phyloP scores from a whole-genome alignment of 2,113 vertebrate genomes.

The Lota lota region DNA sequence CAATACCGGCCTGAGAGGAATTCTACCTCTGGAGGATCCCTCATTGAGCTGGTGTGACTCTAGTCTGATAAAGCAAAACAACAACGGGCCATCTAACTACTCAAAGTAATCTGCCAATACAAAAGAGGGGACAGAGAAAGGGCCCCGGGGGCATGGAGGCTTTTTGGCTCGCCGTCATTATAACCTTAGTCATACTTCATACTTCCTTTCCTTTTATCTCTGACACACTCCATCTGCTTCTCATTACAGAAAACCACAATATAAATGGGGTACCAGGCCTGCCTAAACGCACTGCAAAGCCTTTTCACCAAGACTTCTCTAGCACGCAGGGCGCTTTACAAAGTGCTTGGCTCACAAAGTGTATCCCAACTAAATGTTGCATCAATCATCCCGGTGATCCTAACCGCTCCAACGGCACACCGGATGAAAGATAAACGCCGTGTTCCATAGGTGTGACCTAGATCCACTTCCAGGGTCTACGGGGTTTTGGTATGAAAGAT shows the following conservation, averaged over 20 bases:
- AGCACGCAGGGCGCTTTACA: no score
- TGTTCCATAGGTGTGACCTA: no score
- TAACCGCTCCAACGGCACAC: no score
- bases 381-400: no score
- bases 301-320: no score
- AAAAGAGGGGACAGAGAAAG: conserved; percentile 26
- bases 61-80: conserved; percentile 47
- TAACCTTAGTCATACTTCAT: conserved; percentile 72
- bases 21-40: conserved; percentile 39
- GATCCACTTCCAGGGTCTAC: no score
- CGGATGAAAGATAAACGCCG: no score
- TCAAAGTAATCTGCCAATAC: conserved; percentile 44
- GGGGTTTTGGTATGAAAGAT: conserved; percentile 7
- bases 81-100: conserved; percentile 23
- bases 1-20: conserved; percentile 44
- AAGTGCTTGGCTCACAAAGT: no score
- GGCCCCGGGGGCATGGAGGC: conserved; percentile 50
- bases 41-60: conserved; percentile 53
- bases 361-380: no score
- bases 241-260: conserved; percentile 60
- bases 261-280: conserved; percentile 58
- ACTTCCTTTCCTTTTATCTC: conserved; percentile 71
- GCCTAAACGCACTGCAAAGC: background rate
- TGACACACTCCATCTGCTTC: conserved; percentile 66
- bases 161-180: conserved; percentile 60